A percentile compares a stretch with the other conserved stretches of the same genome.
Conservation (phyloP, 2,888 invertebrate genomes). For the Netelia fuscicornis region DNA sequence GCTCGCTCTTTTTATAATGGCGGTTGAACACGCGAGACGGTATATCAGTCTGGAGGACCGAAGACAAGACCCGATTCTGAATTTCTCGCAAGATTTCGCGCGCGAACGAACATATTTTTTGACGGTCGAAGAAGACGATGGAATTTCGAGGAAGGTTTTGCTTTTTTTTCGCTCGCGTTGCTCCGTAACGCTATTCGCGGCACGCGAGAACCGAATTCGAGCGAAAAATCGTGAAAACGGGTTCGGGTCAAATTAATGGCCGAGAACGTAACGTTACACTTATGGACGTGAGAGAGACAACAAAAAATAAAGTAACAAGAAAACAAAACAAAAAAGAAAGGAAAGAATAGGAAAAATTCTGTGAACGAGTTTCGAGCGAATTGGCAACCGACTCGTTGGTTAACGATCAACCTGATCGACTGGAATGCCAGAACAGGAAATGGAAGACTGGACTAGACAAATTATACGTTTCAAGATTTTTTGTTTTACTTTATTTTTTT, state of each 20-base stretch:
- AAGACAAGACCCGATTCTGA: slow-evolving; percentile 17
- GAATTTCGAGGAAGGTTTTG: slow-evolving; percentile 27
- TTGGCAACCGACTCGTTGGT: background rate
- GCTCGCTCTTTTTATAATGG: slow-evolving; percentile 39
- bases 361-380: background rate
- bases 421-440: background rate
- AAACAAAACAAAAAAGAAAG: background rate
- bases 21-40: slow-evolving; percentile 37
- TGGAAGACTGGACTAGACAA: background rate
- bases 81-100: background rate
- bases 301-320: background rate
- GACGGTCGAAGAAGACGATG: background rate
- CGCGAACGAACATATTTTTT: background rate
- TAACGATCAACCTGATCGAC: background rate
- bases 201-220: slow-evolving; percentile 28
- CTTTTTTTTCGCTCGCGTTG: slow-evolving; percentile 13
- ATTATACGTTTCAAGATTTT: background rate
- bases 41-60: slow-evolving; percentile 28
- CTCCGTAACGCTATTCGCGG: background rate
- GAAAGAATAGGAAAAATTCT: background rate
- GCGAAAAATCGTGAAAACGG: slow-evolving; percentile 32
- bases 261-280: background rate
- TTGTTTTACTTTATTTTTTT: background rate
- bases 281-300: background rate
- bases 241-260: slow-evolving; percentile 10